Conservation (phyloP, 2,113 vertebrate genomes). For the Chinchilla lanigera region DNA sequence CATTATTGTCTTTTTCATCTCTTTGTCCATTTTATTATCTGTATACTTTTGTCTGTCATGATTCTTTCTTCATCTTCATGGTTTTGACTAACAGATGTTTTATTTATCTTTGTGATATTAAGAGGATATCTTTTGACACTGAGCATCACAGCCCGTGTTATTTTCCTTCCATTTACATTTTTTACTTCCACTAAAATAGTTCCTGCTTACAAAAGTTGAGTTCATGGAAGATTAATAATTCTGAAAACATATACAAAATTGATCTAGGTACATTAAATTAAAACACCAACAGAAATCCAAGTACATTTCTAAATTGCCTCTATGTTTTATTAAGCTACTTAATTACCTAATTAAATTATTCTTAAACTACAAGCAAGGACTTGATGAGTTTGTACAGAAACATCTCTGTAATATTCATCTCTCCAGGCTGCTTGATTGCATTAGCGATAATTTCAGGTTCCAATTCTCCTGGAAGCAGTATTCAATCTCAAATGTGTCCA, state of each 20-base stretch:
- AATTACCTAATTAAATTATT: background rate
- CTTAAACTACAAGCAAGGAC: background rate
- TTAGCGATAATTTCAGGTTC: background rate
- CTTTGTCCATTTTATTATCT: background rate
- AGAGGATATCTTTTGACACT: background rate
- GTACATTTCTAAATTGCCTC: background rate
- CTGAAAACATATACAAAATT: background rate
- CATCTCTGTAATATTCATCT: background rate
- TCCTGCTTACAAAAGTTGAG: background rate
- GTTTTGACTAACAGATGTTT: background rate
- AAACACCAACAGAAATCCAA: background rate
- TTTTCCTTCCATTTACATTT: background rate
- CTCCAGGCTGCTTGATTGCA: background rate
- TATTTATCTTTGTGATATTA: background rate
- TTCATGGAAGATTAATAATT: background rate
- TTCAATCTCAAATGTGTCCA: background rate
- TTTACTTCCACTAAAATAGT: background rate
- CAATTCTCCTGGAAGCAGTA: slow-evolving; percentile 1
- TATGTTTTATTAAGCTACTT: background rate
- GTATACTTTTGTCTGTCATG: background rate
- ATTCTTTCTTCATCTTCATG: background rate
- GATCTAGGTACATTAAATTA: background rate
- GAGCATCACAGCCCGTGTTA: background rate
- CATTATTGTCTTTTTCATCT: background rate
- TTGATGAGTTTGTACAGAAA: background rate